Conservation (phyloP, 2,113 vertebrate genomes). For the Chrysochloris asiatica region DNA sequence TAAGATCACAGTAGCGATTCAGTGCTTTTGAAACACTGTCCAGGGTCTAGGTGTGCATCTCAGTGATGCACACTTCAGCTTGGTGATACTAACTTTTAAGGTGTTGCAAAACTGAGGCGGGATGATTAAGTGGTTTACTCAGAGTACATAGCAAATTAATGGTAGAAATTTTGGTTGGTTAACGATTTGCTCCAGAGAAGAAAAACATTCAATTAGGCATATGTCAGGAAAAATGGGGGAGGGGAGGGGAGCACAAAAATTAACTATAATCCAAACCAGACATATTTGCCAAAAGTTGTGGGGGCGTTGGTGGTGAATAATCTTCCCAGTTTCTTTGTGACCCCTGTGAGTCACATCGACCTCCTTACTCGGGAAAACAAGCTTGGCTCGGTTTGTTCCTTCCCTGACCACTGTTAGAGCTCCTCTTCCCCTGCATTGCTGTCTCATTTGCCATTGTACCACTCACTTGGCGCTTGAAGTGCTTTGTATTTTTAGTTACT, state of each 20-base stretch:
- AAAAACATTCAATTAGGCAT: conserved; percentile 49
- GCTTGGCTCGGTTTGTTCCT: neutral
- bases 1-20: neutral
- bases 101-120: neutral
- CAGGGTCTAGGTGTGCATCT: neutral
- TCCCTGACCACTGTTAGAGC: neutral
- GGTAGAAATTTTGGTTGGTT: neutral
- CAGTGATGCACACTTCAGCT: neutral
- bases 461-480: conserved; percentile 9
- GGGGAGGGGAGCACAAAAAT: neutral
- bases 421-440: neutral
- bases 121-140: neutral
- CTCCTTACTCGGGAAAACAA: neutral
- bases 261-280: conserved; percentile 20
- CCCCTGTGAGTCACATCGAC: conserved; percentile 34
- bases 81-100: neutral
- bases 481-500: conserved; percentile 30
- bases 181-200: conserved; percentile 8
- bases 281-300: conserved; percentile 5
- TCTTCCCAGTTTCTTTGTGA: neutral
- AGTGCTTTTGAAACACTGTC: neutral
- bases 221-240: neutral
- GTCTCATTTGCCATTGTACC: neutral
- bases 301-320: conserved; percentile 46
- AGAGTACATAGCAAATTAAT: neutral